Evolutionary conservation across 2,797 vertebrate genomes (phyloP).

Genomic region (Pipistrellus pipistrellus): DNA sequence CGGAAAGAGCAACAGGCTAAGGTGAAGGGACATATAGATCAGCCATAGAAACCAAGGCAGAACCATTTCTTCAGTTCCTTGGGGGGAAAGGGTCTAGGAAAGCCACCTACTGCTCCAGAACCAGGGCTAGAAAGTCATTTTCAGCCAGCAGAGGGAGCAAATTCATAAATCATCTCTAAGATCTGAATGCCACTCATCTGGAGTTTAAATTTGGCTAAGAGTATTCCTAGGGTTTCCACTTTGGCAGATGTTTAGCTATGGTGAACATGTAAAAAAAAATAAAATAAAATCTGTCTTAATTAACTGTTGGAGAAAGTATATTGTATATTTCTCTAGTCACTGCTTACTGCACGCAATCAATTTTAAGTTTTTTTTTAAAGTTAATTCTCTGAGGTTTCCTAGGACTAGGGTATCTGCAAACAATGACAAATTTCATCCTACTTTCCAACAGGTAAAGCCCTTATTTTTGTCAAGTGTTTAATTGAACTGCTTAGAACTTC

Average conservation of each 20-base stretch:
- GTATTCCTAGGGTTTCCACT: not conserved
- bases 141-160: not conserved
- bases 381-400: constrained; percentile 9
- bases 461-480: not conserved
- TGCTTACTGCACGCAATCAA: not conserved
- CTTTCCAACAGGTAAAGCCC: not conserved
- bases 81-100: not conserved
- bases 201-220: not conserved
- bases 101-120: rapidly evolving
- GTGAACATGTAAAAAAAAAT: not conserved
- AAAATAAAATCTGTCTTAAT: not conserved
- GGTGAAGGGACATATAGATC: not conserved
- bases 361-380: not conserved
- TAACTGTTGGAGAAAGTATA: not conserved
- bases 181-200: too few species aligned
- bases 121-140: not conserved
- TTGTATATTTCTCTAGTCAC: not conserved
- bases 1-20: too few species aligned
- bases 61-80: not conserved
- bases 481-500: not conserved
- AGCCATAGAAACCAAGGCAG: not conserved
- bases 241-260: not conserved
- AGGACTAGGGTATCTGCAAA: not conserved
- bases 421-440: not conserved
- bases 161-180: not conserved